A percentile compares a stretch with the other conserved stretches of the same genome.
These are phyloP conservation scores for Atta cephalotes DNA, from an alignment of 1,140 invertebrate genomes.

Conservation along the genomic window DNA sequence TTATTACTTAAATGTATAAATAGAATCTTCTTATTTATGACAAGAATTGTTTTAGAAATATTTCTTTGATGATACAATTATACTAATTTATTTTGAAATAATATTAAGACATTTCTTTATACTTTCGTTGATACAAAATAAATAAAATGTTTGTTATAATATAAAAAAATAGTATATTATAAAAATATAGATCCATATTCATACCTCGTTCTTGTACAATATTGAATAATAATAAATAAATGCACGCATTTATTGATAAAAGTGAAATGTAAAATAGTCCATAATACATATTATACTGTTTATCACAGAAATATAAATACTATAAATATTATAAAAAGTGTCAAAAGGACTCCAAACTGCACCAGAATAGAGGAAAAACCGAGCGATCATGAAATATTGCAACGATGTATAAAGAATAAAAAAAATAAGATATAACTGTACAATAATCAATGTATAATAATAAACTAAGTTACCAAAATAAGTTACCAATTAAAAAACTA, in stretches of 20 bases:
- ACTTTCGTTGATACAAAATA: background rate
- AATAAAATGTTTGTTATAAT: background rate
- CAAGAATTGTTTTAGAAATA: background rate
- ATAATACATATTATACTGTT: background rate
- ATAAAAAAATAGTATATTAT: background rate
- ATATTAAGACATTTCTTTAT: background rate
- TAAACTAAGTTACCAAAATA: constrained; percentile 9
- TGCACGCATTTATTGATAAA: too few relatives aligned
- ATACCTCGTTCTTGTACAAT: too few relatives aligned
- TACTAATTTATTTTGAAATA: background rate
- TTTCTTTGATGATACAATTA: background rate
- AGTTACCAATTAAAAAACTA: background rate
- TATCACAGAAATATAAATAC: background rate
- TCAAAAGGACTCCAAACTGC: background rate
- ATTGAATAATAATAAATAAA: too few relatives aligned
- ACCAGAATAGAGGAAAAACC: background rate
- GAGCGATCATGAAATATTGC: background rate
- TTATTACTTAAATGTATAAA: background rate
- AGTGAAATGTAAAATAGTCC: too few relatives aligned
- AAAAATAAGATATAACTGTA: background rate
- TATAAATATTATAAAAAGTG: background rate
- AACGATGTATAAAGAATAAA: background rate
- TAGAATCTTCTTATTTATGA: background rate
- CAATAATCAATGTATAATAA: background rate
- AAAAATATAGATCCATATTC: background rate